Evolutionary conservation across 2,113 vertebrate species (phyloP).

Genomic region (Aegotheles bennettii): DNA sequence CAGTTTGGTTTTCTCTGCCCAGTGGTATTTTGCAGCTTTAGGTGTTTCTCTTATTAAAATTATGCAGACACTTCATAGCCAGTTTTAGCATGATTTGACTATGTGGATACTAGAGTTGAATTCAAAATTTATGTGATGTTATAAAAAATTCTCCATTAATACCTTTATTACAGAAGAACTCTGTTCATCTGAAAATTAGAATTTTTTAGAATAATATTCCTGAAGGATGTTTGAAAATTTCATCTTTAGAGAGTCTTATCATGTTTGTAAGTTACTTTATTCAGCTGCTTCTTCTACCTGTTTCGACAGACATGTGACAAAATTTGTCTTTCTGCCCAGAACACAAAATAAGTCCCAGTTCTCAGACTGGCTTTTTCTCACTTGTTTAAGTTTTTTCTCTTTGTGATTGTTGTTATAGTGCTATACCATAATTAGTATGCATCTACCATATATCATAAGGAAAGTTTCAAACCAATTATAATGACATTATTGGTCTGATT

Average conservation of each 20-base stretch:
- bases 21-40: not conserved
- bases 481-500: not conserved
- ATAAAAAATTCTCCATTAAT: not conserved
- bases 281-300: not conserved
- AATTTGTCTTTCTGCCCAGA: not conserved
- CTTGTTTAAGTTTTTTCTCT: not conserved
- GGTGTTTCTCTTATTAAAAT: not conserved
- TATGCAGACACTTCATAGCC: not conserved
- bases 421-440: not conserved
- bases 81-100: not conserved
- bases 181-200: not conserved
- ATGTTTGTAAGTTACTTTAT: not conserved
- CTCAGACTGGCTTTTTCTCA: not conserved
- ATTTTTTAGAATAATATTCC: not conserved
- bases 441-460: not conserved
- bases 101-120: not conserved
- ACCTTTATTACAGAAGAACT: not conserved
- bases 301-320: not conserved
- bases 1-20: not conserved
- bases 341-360: not conserved
- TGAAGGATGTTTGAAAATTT: not conserved
- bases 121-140: not conserved
- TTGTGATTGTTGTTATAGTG: not conserved
- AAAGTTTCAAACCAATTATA: not conserved
- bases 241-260: not conserved